These are phyloP conservation scores for Clivina fossor DNA, from an alignment of 2,888 invertebrate species.

Conservation along the genomic window DNA sequence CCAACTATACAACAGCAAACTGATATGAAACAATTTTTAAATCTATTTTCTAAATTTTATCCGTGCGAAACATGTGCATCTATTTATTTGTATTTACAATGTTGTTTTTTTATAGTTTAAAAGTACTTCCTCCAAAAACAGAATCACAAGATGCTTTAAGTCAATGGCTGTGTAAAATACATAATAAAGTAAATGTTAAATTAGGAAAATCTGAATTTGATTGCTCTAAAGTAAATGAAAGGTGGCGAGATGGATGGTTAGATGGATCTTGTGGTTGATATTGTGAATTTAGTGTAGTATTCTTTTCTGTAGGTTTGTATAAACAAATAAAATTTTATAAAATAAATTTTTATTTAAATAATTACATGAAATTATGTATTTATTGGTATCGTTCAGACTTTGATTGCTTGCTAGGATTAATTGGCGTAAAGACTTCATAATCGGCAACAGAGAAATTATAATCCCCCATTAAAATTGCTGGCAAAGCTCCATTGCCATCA, in stretches of 20 bases:
- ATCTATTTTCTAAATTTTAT: conserved; percentile 83
- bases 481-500: conserved; percentile 71
- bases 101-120: conserved; percentile 60
- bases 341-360: too few relatives aligned
- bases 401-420: conserved; percentile 46
- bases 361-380: conserved; percentile 11
- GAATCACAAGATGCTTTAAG: conserved; percentile 69
- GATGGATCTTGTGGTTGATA: conserved; percentile 93
- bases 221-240: conserved; percentile 84
- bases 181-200: conserved; percentile 89
- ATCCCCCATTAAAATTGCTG: conserved; percentile 73
- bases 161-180: conserved; percentile 90
- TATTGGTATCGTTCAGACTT: conserved; percentile 52
- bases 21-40: conserved; percentile 81
- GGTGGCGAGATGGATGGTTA: conserved; percentile 94
- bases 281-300: conserved; percentile 36
- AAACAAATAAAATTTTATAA: too few relatives aligned
- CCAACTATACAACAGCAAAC: conserved; percentile 71
- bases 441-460: conserved; percentile 90
- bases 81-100: conserved; percentile 57
- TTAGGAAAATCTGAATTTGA: conserved; percentile 90
- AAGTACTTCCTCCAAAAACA: conserved; percentile 69
- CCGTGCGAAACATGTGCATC: conserved; percentile 90
- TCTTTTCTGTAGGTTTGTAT: too few relatives aligned
- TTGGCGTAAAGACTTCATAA: conserved; percentile 85